A percentile compares a stretch with the other conserved stretches of the same genome.
Conservation (phyloP, 2,888 invertebrate genomes). For the Epistrophe eligans region DNA sequence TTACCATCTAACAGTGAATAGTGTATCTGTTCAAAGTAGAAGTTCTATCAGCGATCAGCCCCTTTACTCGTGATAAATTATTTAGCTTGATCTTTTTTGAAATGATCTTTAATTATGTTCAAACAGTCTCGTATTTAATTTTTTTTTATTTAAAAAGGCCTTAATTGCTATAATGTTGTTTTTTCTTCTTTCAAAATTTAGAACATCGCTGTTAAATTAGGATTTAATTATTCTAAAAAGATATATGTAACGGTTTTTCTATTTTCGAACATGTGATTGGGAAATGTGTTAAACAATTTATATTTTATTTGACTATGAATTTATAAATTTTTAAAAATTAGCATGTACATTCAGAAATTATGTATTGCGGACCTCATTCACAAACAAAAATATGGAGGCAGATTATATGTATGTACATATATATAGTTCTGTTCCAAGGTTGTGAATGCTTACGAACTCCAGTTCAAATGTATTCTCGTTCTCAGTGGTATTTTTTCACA, state of each 20-base stretch:
- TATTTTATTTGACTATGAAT: too few relatives aligned
- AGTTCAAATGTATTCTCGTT: too few relatives aligned
- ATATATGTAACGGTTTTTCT: too few relatives aligned
- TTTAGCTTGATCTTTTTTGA: background rate
- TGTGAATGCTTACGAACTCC: too few relatives aligned
- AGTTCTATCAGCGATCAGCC: background rate
- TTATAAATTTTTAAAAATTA: too few relatives aligned
- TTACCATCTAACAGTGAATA: background rate
- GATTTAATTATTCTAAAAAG: background rate
- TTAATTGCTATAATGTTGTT: background rate
- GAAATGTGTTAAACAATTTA: too few relatives aligned
- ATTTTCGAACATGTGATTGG: background rate
- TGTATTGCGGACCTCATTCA: too few relatives aligned
- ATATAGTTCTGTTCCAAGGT: too few relatives aligned
- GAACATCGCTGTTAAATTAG: background rate
- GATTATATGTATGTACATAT: too few relatives aligned
- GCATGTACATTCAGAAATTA: too few relatives aligned
- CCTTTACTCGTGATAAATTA: background rate
- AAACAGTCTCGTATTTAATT: slow-evolving; percentile 1
- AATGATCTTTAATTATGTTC: slow-evolving; percentile 28
- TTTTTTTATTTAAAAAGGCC: background rate
- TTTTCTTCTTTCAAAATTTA: background rate
- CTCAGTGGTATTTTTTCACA: too few relatives aligned
- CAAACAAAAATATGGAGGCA: too few relatives aligned
- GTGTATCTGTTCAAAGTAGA: background rate